Percentiles rank a stretch among this genome's conserved stretches.
phyloP scores from a whole-genome alignment of 2,113 vertebrate species.

The Chloropsis hardwickii region DNA sequence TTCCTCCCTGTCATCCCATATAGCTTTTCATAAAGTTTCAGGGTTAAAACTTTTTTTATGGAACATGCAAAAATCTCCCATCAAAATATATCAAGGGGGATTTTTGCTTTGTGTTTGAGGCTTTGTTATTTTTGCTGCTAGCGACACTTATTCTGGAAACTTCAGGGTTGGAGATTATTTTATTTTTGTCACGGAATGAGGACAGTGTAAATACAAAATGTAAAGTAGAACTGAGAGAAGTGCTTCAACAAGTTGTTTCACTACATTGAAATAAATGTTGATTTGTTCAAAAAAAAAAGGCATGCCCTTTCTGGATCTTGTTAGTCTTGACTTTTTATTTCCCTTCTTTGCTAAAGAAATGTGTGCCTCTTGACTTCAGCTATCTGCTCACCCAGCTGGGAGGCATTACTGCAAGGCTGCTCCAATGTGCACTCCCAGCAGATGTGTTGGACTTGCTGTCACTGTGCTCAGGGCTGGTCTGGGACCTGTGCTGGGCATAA shows the following conservation, averaged over 20 bases:
- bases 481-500: neutral
- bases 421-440: fast-evolving
- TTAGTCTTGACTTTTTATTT: conserved; percentile 56
- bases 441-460: neutral
- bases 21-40: conserved; percentile 19
- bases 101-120: conserved; percentile 32
- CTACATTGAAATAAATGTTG: conserved; percentile 50
- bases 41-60: conserved; percentile 28
- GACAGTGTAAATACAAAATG: conserved; percentile 61
- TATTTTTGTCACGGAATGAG: conserved; percentile 50
- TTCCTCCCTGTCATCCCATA: neutral
- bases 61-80: neutral
- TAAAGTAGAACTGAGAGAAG: conserved; percentile 55
- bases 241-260: conserved; percentile 37
- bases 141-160: conserved; percentile 10
- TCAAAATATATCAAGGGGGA: neutral
- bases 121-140: conserved; percentile 51
- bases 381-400: neutral
- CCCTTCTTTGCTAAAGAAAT: neutral
- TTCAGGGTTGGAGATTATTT: conserved; percentile 15
- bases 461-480: neutral
- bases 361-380: neutral
- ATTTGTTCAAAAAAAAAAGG: conserved; percentile 41
- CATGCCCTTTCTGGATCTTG: conserved; percentile 45
- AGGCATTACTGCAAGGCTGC: neutral